Base-by-base conservation (phyloP, 2,888 invertebrate species). In the Gnatocerus cornutus region DNA sequence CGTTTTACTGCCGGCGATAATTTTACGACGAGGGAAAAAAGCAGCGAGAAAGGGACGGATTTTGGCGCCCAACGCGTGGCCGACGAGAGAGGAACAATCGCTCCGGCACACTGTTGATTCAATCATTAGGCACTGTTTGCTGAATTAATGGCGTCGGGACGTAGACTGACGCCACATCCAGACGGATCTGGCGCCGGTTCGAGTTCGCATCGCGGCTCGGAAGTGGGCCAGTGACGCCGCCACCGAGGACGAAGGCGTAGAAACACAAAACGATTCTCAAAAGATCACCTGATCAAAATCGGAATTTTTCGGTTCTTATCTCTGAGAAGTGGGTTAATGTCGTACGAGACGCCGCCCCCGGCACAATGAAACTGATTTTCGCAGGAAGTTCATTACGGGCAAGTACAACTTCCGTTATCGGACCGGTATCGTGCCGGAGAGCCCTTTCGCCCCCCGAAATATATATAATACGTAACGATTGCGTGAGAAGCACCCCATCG, bases 51-150 rank as follows among this genome's bases (percentile, higher is more conserved):
- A 14, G 27, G 12, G 55, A 33, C 8, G 37, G 27, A 13, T 14
- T 37, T 46, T 33, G 50, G 50, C 61, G 33, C 59, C 29, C 59
- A 50, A 43, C 30, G 45, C 46, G 59, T 16, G 59, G 45, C 45
- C 59, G 41, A 58, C 27, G 16, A 16, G 21, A 46, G 58, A 41
- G 41, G 41, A 58, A 55, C 55, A 53, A 53, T 58, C 58, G 21
- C 48, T 33, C 64, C 73, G 74, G 79, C 82, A 83, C 83, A 83
- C 85, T 85, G 85, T 85, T 85, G 85, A 85, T 85, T 85, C 84
- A 83, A 81, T 84, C 84, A 85, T 85, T 85, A 85, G 83, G 83
- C 82, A 77, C 81, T 84, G 84, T 84, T 84, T 84, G 84, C 83
- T 79, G 83, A 84, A 84, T 84, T 84, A 83, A 84, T 84, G 83